phyloP scores from a whole-genome alignment of 2,888 invertebrate genomes.

The Perizoma affinitatum region DNA sequence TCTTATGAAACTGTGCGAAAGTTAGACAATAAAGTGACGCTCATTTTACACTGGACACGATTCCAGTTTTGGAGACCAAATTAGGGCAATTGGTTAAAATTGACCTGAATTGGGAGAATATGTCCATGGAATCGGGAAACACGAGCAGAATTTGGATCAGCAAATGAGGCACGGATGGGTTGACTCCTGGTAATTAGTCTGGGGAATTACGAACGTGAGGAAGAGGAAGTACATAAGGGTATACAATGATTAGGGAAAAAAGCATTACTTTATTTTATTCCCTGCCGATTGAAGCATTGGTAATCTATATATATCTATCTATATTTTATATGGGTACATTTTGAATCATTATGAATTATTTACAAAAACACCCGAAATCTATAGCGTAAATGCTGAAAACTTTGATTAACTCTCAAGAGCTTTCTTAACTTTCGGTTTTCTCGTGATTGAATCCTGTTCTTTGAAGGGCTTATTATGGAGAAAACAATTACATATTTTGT shows the following conservation, averaged over 20 bases:
- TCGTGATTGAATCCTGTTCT: conserved; percentile 11
- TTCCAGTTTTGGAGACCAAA: neutral
- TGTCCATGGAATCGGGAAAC: conserved; percentile 5
- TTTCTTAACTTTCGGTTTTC: conserved; percentile 10
- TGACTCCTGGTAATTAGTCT: conserved; percentile 17
- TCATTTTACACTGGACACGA: neutral
- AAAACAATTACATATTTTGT: no score
- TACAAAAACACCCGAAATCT: conserved; percentile 13
- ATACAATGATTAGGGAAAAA: neutral
- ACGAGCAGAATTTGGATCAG: conserved; percentile 6
- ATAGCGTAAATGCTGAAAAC: conserved; percentile 12
- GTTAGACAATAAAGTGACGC: no score
- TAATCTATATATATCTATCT: no score
- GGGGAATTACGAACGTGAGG: conserved; percentile 14
- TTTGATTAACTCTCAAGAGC: conserved; percentile 9
- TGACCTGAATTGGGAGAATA: conserved; percentile 3
- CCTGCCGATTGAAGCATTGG: no score
- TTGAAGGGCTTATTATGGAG: neutral
- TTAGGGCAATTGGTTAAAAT: neutral
- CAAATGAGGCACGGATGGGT: conserved; percentile 16
- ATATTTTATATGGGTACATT: no score
- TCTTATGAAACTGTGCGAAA: no score
- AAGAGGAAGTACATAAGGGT: conserved; percentile 9
- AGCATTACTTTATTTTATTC: no score
- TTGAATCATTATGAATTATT: conserved; percentile 3